Percentiles rank a stretch among this genome's conserved stretches.
Conservation (phyloP, 2,113 vertebrate species). For the Gobio gobio region DNA sequence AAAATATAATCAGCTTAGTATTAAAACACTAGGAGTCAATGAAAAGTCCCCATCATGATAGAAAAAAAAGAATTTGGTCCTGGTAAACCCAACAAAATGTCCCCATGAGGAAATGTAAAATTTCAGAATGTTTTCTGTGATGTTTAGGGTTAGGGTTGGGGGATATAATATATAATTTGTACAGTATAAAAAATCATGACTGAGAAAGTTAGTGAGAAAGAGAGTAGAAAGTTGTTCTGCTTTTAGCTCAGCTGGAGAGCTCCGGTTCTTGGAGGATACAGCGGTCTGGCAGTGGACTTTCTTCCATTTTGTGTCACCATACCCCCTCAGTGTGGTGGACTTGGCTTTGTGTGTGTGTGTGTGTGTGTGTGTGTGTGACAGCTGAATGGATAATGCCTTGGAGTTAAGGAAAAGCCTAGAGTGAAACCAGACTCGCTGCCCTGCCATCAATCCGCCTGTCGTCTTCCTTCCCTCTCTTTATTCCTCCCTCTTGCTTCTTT, state of each 20-base stretch:
- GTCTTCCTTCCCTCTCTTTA: constrained; percentile 35
- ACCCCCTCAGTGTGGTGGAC: constrained; percentile 33
- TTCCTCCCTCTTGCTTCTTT: constrained; percentile 12
- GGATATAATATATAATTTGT: no score
- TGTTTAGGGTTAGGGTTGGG: no score
- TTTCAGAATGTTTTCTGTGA: no score
- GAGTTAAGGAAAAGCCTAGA: constrained; percentile 52
- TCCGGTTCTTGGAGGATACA: constrained; percentile 34
- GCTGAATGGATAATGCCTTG: constrained; percentile 60
- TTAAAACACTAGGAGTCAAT: neutral
- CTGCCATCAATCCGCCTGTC: constrained; percentile 39
- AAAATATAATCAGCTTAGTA: neutral
- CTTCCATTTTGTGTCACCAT: constrained; percentile 38
- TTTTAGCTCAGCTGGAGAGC: constrained; percentile 20
- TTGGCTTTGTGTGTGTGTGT: constrained; percentile 37
- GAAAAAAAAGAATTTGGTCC: neutral
- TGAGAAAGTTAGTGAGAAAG: constrained; percentile 13
- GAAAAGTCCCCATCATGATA: constrained; percentile 1
- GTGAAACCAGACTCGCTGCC: constrained; percentile 51
- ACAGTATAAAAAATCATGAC: neutral
- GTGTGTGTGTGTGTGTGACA: constrained; percentile 47
- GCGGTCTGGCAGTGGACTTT: constrained; percentile 41
- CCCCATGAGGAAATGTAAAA: no score
- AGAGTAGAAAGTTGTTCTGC: constrained; percentile 17
- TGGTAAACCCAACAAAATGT: no score